Percentiles rank a stretch among this genome's conserved stretches.
These are phyloP conservation scores for Ditylenchus dipsaci DNA, from an alignment of 1,140 invertebrate genomes.

Conservation along the genomic window DNA sequence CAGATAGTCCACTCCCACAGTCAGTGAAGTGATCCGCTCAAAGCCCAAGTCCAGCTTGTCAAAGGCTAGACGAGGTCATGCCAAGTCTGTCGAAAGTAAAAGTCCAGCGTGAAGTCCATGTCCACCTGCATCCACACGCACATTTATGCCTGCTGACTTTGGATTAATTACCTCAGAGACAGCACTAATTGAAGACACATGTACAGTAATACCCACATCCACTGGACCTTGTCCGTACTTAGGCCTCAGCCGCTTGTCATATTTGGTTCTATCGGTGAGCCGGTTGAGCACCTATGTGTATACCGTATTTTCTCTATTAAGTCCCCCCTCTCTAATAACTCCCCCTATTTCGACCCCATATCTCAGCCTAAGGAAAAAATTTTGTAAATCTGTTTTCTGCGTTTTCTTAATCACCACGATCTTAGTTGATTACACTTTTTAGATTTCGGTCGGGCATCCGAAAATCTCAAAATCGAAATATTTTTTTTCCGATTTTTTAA, in stretches of 20 bases:
- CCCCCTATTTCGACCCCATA: too few species aligned
- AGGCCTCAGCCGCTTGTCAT: constrained; percentile 94
- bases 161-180: constrained; percentile 50
- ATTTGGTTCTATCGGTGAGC: constrained; percentile 59
- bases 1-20: constrained; percentile 80
- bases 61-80: constrained; percentile 82
- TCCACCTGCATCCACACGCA: constrained; percentile 78
- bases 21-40: constrained; percentile 65
- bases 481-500: too few species aligned
- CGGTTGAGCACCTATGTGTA: constrained; percentile 45
- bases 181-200: constrained; percentile 52
- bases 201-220: constrained; percentile 57
- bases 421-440: too few species aligned
- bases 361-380: too few species aligned
- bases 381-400: too few species aligned
- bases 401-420: too few species aligned
- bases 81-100: constrained; percentile 80
- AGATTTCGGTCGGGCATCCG: too few species aligned
- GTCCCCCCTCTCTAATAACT: too few species aligned
- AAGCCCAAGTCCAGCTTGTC: constrained; percentile 74
- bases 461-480: too few species aligned
- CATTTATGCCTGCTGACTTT: background rate
- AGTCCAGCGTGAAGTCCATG: constrained; percentile 43
- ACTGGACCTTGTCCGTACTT: constrained; percentile 81
- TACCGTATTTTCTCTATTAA: too few species aligned